Conservation (phyloP, 2,888 invertebrate genomes). For the Fissipunctia ypsillon region DNA sequence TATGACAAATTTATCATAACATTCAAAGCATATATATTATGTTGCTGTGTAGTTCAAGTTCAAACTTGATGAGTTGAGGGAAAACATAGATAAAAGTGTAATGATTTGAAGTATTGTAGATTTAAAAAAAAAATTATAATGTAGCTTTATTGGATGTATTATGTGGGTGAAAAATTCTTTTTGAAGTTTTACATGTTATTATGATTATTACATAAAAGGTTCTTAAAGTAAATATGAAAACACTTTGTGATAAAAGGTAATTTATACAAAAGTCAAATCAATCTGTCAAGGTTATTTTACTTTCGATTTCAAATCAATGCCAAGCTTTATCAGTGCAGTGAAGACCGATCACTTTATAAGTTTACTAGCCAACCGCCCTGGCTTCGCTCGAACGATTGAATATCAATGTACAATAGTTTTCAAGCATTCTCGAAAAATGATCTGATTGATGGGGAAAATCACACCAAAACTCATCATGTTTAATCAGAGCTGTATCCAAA, state of each 20-base stretch:
- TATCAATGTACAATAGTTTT: constrained; percentile 3
- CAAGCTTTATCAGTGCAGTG: constrained; percentile 54
- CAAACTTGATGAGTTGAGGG: constrained; percentile 27
- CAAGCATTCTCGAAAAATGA: background rate
- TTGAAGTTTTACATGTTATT: constrained; percentile 14
- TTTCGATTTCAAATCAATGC: constrained; percentile 59
- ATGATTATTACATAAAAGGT: constrained; percentile 11
- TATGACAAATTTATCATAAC: constrained; percentile 50
- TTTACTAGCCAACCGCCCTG: constrained; percentile 20
- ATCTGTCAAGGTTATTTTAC: constrained; percentile 49
- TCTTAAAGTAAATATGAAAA: constrained; percentile 32
- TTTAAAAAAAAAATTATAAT: too few species aligned
- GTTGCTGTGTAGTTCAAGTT: constrained; percentile 31
- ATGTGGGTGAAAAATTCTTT: constrained; percentile 35
- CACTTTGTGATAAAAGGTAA: constrained; percentile 66
- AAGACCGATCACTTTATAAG: constrained; percentile 61
- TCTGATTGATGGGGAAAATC: constrained; percentile 3
- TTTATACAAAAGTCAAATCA: constrained; percentile 55
- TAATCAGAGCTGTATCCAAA: constrained; percentile 10
- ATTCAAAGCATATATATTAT: constrained; percentile 15
- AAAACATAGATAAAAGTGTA: constrained; percentile 34
- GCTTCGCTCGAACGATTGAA: background rate
- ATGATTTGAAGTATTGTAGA: constrained; percentile 57
- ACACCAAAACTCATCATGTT: background rate
- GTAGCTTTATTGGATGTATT: constrained; percentile 44